These are phyloP conservation scores for Linnaemya vulpina DNA, from an alignment of 2,888 invertebrate species.

Conservation along the genomic window DNA sequence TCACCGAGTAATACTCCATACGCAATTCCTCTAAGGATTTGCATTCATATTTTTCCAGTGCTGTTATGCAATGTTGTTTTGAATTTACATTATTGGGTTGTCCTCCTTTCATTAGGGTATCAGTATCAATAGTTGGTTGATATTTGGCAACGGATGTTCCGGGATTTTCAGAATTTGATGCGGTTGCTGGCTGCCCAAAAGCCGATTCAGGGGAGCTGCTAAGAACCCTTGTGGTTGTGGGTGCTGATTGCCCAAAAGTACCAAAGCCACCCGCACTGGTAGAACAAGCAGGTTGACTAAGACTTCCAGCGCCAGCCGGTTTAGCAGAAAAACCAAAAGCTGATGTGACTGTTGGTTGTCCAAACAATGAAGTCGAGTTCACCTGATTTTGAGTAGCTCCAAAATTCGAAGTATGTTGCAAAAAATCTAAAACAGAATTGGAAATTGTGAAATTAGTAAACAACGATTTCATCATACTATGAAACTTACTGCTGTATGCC, in stretches of 20 bases:
- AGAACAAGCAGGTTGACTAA: slow-evolving; percentile 83
- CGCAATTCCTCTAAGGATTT: slow-evolving; percentile 98
- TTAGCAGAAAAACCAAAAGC: slow-evolving; percentile 86
- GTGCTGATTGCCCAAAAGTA: slow-evolving; percentile 86
- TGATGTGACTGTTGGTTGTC: slow-evolving; percentile 84
- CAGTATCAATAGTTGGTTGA: slow-evolving; percentile 92
- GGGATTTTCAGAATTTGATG: slow-evolving; percentile 76
- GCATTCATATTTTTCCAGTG: slow-evolving; percentile 98
- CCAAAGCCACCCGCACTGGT: slow-evolving; percentile 84
- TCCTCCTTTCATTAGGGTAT: slow-evolving; percentile 95
- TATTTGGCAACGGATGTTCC: slow-evolving; percentile 93
- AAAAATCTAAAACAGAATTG: slow-evolving; percentile 75
- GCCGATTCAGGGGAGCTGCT: slow-evolving; percentile 82
- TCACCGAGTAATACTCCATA: slow-evolving; percentile 95
- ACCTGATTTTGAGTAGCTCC: slow-evolving; percentile 84
- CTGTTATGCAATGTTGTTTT: slow-evolving; percentile 97
- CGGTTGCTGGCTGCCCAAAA: slow-evolving; percentile 79
- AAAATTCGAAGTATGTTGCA: slow-evolving; percentile 85
- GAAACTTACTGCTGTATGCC: slow-evolving; percentile 81
- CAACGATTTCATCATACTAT: neutral
- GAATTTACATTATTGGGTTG: slow-evolving; percentile 93
- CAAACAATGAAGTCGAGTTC: slow-evolving; percentile 86
- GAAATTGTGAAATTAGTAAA: slow-evolving; percentile 5
- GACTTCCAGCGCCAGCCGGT: slow-evolving; percentile 79
- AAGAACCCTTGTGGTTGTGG: slow-evolving; percentile 83